A percentile compares a stretch with the other conserved stretches of the same genome.
Evolutionary conservation across 1,140 invertebrate genomes (phyloP).

Genomic region (Schlechtendalia chinensis): DNA sequence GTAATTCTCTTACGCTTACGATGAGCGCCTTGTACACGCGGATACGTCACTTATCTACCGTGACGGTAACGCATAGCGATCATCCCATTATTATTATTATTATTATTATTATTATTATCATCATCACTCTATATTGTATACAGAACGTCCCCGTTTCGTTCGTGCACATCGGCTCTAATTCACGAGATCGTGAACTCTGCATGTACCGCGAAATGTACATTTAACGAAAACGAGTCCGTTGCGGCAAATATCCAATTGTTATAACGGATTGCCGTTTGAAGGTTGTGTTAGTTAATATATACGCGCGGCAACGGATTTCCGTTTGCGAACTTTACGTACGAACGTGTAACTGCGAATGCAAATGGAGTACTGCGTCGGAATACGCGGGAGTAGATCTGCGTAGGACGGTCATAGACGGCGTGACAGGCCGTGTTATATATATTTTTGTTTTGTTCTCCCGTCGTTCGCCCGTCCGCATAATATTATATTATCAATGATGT

Average conservation of each 20-base stretch:
- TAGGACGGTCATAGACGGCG: neutral
- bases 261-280: neutral
- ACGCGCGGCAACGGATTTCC: neutral
- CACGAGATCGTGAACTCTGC: slow-evolving; percentile 9
- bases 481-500: neutral
- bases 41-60: neutral
- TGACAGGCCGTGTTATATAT: too few species aligned
- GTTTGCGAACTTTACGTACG: neutral
- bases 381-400: too few species aligned
- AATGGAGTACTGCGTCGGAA: neutral
- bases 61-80: neutral
- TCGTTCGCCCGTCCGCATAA: neutral
- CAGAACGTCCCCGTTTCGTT: neutral
- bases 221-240: neutral
- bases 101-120: neutral
- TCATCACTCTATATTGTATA: neutral
- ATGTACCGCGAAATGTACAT: neutral
- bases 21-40: neutral
- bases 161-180: too few species aligned
- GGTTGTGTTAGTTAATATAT: neutral
- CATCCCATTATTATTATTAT: neutral
- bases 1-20: neutral
- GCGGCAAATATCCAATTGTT: neutral
- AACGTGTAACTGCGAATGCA: too few species aligned
- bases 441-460: neutral